Percentiles rank a stretch among this genome's conserved stretches.
phyloP scores from a whole-genome alignment of 1,140 invertebrate species.

The Lepidostoma basale region DNA sequence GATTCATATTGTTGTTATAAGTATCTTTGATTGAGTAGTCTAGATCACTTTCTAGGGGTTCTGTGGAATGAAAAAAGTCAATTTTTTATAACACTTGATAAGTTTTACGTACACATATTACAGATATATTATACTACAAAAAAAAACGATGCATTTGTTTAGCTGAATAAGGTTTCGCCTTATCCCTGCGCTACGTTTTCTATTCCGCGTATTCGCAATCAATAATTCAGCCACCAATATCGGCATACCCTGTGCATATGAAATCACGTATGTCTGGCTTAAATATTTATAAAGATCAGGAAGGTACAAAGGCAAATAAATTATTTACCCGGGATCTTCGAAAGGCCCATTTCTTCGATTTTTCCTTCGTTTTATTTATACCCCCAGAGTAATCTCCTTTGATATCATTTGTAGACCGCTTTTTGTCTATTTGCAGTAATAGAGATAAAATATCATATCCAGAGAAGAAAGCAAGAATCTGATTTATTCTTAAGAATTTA shows the following conservation, averaged over 20 bases:
- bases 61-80: no score
- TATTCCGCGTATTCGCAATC: slow-evolving; percentile 36
- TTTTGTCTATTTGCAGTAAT: slow-evolving; percentile 13
- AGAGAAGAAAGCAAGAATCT: no score
- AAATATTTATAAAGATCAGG: slow-evolving; percentile 41
- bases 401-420: slow-evolving; percentile 23
- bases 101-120: no score
- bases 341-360: slow-evolving; percentile 40
- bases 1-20: no score
- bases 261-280: slow-evolving; percentile 43
- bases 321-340: slow-evolving; percentile 41
- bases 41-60: no score
- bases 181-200: neutral
- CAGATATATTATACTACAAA: no score
- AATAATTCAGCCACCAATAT: slow-evolving; percentile 43
- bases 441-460: neutral
- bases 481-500: no score
- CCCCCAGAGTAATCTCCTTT: slow-evolving; percentile 25
- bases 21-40: no score
- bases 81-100: no score
- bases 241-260: slow-evolving; percentile 43
- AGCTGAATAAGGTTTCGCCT: no score
- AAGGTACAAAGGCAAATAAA: slow-evolving; percentile 43
- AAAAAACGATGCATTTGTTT: no score
- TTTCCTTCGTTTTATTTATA: slow-evolving; percentile 12